Evolutionary conservation across 1,140 invertebrate species (phyloP), one percentile per base, ranked within the genome.

Genomic region (Belonocnema kinseyi): DNA sequence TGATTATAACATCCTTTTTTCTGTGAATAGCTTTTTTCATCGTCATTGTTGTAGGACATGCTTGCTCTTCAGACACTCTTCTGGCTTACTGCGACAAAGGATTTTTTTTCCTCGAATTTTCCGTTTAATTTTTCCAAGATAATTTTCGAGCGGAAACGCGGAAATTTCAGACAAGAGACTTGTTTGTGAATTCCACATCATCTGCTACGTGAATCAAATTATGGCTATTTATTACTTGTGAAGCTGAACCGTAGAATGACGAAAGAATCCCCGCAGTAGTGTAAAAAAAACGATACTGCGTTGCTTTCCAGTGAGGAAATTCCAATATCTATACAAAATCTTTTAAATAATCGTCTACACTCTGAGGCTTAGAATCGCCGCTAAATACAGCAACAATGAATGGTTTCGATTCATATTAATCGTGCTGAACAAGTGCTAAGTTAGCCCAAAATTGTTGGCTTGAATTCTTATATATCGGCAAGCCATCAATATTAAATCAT

Each of bases 171-270:
- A 6, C 3, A n/a, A n/a, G n/a, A 70, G 16, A 26, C 8, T 3
- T 10, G 7, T 16, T 70, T 6, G 16, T 17, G 13, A 16, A 13
- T 61, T 61, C 46, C 13, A 76, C 58, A 50, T 76, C 74, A 66
- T 76, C 74, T 2, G 74, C 74, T 14, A 76, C 7, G 21, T 76
- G 74, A 46, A 76, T 76, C 12, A 76, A 46, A 12, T 58, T 61
- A 21, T 76, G 74, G 52, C 13, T 51, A 52, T 71, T 76, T 0
- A 76, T 61, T 2, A 76, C 40, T 70, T 76, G 56, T 0, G 53
- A 61, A 33, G 51, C 53, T 0, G 5, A 8, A 8, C 74, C 74
- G 50, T 70, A 76, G 16, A 50, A 70, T n/a, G 74, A 50, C 2
- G 58, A 58, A 12, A 76, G 58, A 51, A 76, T 7, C 16, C 4